Base-by-base conservation (phyloP, 2,113 vertebrate species). In the Montifringilla adamsi region DNA sequence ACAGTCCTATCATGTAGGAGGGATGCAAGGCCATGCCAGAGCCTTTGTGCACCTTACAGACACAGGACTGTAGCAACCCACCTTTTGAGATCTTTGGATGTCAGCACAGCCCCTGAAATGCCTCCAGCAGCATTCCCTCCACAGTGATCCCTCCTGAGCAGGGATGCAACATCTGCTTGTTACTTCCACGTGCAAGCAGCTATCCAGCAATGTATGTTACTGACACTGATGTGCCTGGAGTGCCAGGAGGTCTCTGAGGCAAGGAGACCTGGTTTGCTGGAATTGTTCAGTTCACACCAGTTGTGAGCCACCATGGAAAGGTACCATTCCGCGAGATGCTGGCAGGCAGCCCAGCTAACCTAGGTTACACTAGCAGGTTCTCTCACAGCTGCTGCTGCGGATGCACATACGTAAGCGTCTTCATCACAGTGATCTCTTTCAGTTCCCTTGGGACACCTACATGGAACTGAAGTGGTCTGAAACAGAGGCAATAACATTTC, bases 151-250 rank as follows among this genome's bases (percentile, higher is more conserved):
- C 35, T 44, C 30, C 52, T 44, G 60, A 78, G 56, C 26, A 66
- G 22, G 55, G 55, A 50, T 46, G 41, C 26, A 79, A 47, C 21
- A 35, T 59, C 44, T 56, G 17, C 12, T 24, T 23, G 3, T 31
- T 58, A 58, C 5, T 83, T 60, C 33, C 37, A 4, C 0, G 6
- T 10, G 11, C 43, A 47, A 72, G 50, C 77, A 87, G 50, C 28
- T 81, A 39, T 30, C 15, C 86, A 93, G 44, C 37, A 83, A 44
- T 27, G 47, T 11, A 4, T 11, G 8, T 4, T 39, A 58, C 15
- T 2, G 2, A 70, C 23, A 17, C 17, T 53, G 39, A 28, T 0
- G 0, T 13, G 44, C 15, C 46, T 62, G 20, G 55, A 50, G 20
- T 17, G 24, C 49, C 24, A 37, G 17, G 49, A 72, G 33, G n/a